phyloP scores from a whole-genome alignment of 2,113 vertebrate genomes.

The Megatriorchis doriae region DNA sequence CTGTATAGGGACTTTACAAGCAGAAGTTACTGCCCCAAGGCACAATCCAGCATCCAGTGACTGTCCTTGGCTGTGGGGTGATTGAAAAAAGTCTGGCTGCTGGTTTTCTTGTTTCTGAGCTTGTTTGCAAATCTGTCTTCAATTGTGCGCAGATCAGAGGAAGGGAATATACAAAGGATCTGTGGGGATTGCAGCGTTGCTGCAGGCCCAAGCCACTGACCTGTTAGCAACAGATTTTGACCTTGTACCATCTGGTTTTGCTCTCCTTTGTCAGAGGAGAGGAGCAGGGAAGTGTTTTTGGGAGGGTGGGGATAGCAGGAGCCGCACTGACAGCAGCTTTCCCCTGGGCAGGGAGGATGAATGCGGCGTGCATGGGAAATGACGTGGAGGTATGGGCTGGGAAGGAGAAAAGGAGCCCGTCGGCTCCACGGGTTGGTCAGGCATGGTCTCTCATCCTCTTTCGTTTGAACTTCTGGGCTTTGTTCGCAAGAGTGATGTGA shows the following conservation, averaged over 20 bases:
- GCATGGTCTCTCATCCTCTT: background rate
- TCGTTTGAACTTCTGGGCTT: background rate
- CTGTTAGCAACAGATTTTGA: background rate
- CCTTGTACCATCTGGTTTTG: conserved; percentile 15
- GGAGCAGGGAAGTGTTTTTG: background rate
- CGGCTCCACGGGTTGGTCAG: background rate
- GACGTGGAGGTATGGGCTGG: background rate
- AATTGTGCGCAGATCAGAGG: conserved; percentile 37
- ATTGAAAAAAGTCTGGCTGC: background rate
- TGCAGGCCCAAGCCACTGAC: background rate
- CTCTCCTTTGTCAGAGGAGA: background rate
- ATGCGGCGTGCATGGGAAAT: background rate
- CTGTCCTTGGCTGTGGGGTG: background rate
- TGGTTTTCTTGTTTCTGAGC: background rate
- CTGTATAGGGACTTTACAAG: background rate
- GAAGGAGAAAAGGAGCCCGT: background rate
- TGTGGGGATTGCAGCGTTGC: background rate
- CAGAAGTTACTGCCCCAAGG: background rate
- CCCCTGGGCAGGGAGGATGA: background rate
- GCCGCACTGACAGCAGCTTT: background rate
- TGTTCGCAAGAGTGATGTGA: background rate
- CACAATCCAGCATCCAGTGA: background rate
- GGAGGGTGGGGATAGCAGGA: background rate
- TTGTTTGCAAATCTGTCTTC: conserved; percentile 5
- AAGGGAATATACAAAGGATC: conserved; percentile 4